Conservation (phyloP, 2,888 invertebrate species). For the Portevinia maculata region DNA sequence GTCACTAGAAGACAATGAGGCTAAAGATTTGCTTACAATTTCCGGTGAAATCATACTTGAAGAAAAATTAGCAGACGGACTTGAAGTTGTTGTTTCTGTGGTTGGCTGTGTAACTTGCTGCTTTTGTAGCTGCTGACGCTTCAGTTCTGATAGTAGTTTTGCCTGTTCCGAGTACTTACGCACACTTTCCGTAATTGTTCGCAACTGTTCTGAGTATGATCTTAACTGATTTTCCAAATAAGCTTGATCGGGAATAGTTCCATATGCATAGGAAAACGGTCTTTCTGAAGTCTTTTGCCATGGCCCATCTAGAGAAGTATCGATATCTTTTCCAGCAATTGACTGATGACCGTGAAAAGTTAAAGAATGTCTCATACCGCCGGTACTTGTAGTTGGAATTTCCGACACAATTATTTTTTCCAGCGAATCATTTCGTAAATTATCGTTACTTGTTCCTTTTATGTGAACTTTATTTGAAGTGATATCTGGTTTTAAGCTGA, state of each 20-base stretch:
- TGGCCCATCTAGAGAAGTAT: constrained; percentile 31
- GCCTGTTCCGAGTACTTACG: constrained; percentile 83
- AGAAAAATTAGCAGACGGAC: constrained; percentile 77
- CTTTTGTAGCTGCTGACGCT: constrained; percentile 80
- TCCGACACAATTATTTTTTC: constrained; percentile 16
- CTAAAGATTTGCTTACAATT: constrained; percentile 80
- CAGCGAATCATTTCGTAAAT: constrained; percentile 76
- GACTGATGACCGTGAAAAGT: constrained; percentile 81
- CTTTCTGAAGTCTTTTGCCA: constrained; percentile 77
- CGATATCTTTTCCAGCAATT: constrained; percentile 57
- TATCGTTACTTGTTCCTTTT: constrained; percentile 80
- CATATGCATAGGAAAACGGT: constrained; percentile 82
- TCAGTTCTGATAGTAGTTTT: constrained; percentile 81
- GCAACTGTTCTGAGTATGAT: constrained; percentile 82
- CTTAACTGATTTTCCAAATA: constrained; percentile 82
- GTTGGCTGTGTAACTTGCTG: constrained; percentile 76
- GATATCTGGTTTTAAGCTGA: constrained; percentile 19
- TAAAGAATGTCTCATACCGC: constrained; percentile 81
- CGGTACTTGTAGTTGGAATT: constrained; percentile 2
- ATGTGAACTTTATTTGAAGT: constrained; percentile 69
- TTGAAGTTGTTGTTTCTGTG: constrained; percentile 75
- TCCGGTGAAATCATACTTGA: constrained; percentile 81
- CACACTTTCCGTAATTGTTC: constrained; percentile 82
- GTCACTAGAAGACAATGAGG: constrained; percentile 79
- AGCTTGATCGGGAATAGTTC: constrained; percentile 81